Base-by-base conservation (phyloP, 1,140 invertebrate species). In the Lutraria rhynchaena region DNA sequence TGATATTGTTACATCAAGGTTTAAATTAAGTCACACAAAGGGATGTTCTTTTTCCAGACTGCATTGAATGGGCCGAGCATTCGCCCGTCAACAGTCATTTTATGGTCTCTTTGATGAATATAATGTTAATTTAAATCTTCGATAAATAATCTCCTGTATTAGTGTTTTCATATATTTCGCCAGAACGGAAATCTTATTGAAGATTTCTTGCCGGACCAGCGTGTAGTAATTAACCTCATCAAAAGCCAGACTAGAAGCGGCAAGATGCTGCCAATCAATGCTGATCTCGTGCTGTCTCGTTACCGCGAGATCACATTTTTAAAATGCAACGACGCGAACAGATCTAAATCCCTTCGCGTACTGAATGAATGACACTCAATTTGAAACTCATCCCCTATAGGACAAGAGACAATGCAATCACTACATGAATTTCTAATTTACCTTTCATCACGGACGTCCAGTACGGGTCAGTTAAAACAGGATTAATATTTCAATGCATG, bases 341-440 rank as follows among this genome's bases (percentile, higher is more conserved):
- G 31, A 24, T 61, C 57, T 24, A n/a, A 63, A 75, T 61, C 73
- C 73, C 58, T 33, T 44, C 27, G 37, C 55, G 41, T 27, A 61
- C 73, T 41, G 29, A 75, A 49, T 75, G 73, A 75, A 75, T 60
- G 73, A 60, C 58, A 46, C 57, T 61, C 58, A 57, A 75, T 75
- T 75, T 75, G 22, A 75, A 61, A 60, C 37, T 75, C 58, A 35
- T 57, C 37, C 73, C 37, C 37, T 61, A 46, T 31, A 61, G 57
- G 49, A 46, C 0, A 35, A 24, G 46, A 75, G 63, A 61, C 70
- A 51, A 53, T 44, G 44, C 9, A 35, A 31, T 61, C 73, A 49
- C 73, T 61, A 60, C 73, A 75, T 75, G 73, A 75, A 63, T 60
- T 75, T 63, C 73, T 75, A 75, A 75, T 75, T 75, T 75, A 75